Evolutionary conservation across 2,113 vertebrate genomes (phyloP).

Genomic region (Saiga tatarica): DNA sequence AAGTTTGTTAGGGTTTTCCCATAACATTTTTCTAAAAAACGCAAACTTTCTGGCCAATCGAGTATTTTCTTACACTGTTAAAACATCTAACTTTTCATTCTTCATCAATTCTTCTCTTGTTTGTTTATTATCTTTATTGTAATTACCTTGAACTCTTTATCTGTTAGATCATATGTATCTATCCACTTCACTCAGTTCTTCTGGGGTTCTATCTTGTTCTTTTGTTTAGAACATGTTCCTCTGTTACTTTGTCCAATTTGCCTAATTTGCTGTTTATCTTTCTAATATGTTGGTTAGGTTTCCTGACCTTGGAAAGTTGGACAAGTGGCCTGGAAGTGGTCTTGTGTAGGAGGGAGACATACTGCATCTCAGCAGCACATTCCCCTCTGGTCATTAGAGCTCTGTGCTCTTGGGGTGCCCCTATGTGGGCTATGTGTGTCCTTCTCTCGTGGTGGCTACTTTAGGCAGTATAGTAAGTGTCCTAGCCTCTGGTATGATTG

Average conservation of each 20-base stretch:
- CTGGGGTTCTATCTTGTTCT: neutral
- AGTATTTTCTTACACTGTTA: neutral
- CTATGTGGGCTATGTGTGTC: neutral
- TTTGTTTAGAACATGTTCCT: neutral
- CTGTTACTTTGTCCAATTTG: neutral
- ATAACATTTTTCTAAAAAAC: neutral
- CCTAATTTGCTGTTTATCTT: neutral
- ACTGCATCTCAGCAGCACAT: neutral
- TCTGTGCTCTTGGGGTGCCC: neutral
- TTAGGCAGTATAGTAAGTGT: neutral
- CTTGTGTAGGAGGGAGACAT: neutral
- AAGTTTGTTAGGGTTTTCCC: neutral
- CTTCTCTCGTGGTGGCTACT: accelerated
- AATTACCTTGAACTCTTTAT: neutral
- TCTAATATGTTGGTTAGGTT: neutral
- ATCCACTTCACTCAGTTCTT: neutral
- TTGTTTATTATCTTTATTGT: neutral
- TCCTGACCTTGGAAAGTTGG: neutral
- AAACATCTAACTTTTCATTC: neutral
- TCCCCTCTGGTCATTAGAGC: neutral
- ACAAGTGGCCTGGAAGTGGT: neutral
- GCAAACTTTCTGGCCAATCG: neutral
- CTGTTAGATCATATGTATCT: neutral
- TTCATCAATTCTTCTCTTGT: neutral
- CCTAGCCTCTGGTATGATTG: neutral